Conservation (phyloP, 2,113 vertebrate genomes). For the Brienomyrus brachyistius region DNA sequence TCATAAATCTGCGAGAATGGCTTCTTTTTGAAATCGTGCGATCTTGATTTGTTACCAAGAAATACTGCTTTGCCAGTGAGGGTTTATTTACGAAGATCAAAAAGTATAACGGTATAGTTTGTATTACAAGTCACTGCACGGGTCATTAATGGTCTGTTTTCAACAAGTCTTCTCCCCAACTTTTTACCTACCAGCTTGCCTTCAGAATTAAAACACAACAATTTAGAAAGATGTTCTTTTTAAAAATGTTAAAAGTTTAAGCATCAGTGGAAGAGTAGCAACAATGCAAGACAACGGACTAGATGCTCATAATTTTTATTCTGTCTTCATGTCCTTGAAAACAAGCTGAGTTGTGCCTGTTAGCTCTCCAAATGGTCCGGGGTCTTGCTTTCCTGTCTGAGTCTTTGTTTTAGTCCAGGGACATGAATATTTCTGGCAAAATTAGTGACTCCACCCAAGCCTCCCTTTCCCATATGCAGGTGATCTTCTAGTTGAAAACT, state of each 20-base stretch:
- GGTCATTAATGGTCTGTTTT: background rate
- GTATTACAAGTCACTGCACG: background rate
- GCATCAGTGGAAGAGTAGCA: background rate
- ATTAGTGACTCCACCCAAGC: background rate
- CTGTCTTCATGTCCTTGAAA: background rate
- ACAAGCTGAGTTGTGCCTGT: background rate
- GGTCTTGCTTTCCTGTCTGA: background rate
- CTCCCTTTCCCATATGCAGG: background rate
- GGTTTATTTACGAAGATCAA: background rate
- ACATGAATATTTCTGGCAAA: background rate
- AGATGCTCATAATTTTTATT: background rate
- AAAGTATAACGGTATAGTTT: background rate
- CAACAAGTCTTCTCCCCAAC: background rate
- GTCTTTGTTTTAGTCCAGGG: background rate
- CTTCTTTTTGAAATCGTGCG: background rate
- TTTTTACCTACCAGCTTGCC: background rate
- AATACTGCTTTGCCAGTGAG: background rate
- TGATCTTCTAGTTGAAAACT: background rate
- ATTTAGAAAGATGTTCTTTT: background rate
- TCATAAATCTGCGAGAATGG: conserved; percentile 1
- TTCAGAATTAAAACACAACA: background rate
- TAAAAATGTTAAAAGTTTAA: background rate
- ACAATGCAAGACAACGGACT: background rate
- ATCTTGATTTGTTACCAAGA: background rate
- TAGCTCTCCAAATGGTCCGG: background rate